Percentiles rank a stretch among this genome's conserved stretches.
phyloP scores from a whole-genome alignment of 2,113 vertebrate genomes.

The Toxostoma redivivum region DNA sequence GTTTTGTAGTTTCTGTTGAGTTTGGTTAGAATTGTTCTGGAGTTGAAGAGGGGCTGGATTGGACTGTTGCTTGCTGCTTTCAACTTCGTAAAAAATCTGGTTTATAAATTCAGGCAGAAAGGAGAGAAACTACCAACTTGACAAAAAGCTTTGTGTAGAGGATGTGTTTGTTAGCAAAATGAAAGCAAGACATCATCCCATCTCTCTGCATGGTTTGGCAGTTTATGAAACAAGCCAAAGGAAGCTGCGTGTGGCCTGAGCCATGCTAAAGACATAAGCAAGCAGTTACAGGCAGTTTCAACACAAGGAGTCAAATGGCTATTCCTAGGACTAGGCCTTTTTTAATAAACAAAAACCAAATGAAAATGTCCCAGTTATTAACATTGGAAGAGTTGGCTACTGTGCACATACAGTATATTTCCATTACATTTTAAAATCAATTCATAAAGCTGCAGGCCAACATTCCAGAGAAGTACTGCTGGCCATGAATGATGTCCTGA shows the following conservation, averaged over 20 bases:
- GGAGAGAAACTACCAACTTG: neutral
- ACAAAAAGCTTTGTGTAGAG: neutral
- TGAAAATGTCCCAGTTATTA: slow-evolving; percentile 18
- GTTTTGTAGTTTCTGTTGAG: neutral
- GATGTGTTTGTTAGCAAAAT: slow-evolving; percentile 5
- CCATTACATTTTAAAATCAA: slow-evolving; percentile 49
- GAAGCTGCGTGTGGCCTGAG: slow-evolving; percentile 37
- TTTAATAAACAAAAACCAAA: slow-evolving; percentile 52
- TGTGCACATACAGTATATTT: slow-evolving; percentile 51
- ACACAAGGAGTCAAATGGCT: slow-evolving; percentile 24
- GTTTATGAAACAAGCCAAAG: slow-evolving; percentile 16
- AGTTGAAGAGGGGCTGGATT: neutral
- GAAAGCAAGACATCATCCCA: slow-evolving; percentile 18
- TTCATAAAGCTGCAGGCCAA: slow-evolving; percentile 61
- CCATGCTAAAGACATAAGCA: neutral
- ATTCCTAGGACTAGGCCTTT: slow-evolving; percentile 27
- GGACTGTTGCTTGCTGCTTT: neutral
- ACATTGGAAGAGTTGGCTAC: slow-evolving; percentile 59
- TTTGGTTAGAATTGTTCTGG: neutral
- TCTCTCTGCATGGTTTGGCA: neutral
- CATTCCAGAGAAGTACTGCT: slow-evolving; percentile 16
- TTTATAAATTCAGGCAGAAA: neutral
- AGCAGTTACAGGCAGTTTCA: neutral
- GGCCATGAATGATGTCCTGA: slow-evolving; percentile 48
- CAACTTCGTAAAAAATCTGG: neutral